Conservation (phyloP, 2,888 invertebrate genomes). For the Hydroisotoma schaefferi region DNA sequence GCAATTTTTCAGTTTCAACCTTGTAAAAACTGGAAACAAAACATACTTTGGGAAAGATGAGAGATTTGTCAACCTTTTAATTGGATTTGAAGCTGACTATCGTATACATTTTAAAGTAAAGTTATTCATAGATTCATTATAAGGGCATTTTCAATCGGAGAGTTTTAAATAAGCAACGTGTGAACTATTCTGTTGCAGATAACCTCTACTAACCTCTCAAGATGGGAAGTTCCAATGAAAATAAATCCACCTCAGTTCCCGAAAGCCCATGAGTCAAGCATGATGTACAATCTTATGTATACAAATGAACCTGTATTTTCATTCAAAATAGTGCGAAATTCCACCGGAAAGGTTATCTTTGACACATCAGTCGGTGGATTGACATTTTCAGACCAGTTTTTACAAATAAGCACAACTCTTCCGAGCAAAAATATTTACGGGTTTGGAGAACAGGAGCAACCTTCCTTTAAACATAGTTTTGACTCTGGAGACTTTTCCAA, state of each 20-base stretch:
- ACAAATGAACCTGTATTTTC: constrained; percentile 26
- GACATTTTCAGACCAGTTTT: constrained; percentile 54
- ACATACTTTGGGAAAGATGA: constrained; percentile 22
- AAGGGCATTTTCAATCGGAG: too few species aligned
- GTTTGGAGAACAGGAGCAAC: constrained; percentile 54
- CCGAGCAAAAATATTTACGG: constrained; percentile 54
- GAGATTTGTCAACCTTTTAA: constrained; percentile 8
- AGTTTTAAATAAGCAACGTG: too few species aligned
- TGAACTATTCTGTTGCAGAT: too few species aligned
- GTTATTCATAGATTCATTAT: too few species aligned
- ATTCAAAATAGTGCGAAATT: constrained; percentile 40
- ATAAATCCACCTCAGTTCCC: constrained; percentile 29
- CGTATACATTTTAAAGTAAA: constrained; percentile 33
- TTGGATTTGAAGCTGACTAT: constrained; percentile 40
- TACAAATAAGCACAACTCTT: constrained; percentile 53
- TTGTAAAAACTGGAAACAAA: constrained; percentile 10
- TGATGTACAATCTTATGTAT: constrained; percentile 28
- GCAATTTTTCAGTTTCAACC: background rate
- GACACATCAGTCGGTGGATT: constrained; percentile 52
- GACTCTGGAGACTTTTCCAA: background rate
- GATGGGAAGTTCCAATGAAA: constrained; percentile 42
- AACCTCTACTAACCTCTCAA: constrained; percentile 18
- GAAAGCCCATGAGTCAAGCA: background rate
- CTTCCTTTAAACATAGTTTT: constrained; percentile 51
- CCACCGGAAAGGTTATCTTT: constrained; percentile 39